Evolutionary conservation across 2,797 vertebrate genomes (phyloP).

Genomic region (Clarias pachynema): DNA sequence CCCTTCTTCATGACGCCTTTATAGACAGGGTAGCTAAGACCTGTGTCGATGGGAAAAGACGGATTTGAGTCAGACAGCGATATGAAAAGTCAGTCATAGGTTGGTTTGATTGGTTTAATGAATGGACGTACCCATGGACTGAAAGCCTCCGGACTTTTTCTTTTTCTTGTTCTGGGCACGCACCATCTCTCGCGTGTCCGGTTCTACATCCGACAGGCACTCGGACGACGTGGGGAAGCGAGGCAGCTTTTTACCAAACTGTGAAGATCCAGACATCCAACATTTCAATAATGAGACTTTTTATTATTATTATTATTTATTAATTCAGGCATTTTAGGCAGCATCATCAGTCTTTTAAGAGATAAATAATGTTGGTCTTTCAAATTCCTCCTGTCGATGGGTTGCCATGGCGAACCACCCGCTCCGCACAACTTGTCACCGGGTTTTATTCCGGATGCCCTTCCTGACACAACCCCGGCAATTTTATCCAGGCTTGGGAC

Average conservation of each 20-base stretch:
- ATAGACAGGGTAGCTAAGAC: constrained; percentile 90
- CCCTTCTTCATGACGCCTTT: constrained; percentile 97
- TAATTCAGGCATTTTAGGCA: no score
- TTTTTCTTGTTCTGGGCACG: constrained; percentile 97
- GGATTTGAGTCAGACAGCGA: neutral
- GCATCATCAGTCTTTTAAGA: no score
- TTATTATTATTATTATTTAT: no score
- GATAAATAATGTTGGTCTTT: no score
- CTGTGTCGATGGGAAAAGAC: constrained; percentile 63
- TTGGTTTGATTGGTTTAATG: no score
- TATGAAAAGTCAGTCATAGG: neutral
- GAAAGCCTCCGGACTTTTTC: constrained; percentile 97
- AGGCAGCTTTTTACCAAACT: constrained; percentile 65
- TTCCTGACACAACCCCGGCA: no score
- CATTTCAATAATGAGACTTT: neutral
- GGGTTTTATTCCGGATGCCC: no score
- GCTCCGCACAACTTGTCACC: no score
- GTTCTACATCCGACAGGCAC: constrained; percentile 83
- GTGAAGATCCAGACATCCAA: constrained; percentile 19
- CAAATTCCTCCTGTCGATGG: no score
- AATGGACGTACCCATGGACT: constrained; percentile 90
- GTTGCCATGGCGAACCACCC: no score
- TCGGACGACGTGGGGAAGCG: constrained; percentile 78
- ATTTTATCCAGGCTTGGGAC: no score
- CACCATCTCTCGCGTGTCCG: constrained; percentile 86